Evolutionary conservation across 2,888 invertebrate species (phyloP).

Genomic region (Zhuqinia jingwanae): DNA sequence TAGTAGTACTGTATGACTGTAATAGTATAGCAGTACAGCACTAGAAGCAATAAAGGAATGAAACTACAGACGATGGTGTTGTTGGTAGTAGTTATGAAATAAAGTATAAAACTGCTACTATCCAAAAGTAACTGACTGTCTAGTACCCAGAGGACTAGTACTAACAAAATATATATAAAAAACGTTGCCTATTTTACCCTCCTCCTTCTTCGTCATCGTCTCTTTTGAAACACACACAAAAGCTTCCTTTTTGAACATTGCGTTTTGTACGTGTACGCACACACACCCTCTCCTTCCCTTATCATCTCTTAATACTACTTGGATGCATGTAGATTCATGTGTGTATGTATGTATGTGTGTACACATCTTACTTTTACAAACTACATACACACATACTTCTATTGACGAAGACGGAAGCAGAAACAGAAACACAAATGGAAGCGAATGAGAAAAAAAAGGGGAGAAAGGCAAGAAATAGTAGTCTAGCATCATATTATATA

Average conservation of each 20-base stretch:
- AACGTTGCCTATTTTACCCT: slow-evolving; percentile 10
- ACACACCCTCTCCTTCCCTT: not conserved
- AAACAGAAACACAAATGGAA: slow-evolving; percentile 40
- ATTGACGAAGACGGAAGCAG: slow-evolving; percentile 50
- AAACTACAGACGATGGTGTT: slow-evolving; percentile 14
- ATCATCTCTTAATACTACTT: not conserved
- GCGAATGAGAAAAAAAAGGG: slow-evolving; percentile 54
- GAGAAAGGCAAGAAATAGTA: slow-evolving; percentile 33
- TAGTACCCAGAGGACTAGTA: slow-evolving; percentile 29
- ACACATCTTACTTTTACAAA: not conserved
- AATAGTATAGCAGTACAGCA: not conserved
- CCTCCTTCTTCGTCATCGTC: not conserved
- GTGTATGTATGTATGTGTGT: not conserved
- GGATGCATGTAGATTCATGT: not conserved
- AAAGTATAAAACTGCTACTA: slow-evolving; percentile 18
- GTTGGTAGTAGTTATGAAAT: slow-evolving; percentile 5
- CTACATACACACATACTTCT: not conserved
- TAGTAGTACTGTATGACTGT: no score
- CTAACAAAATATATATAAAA: slow-evolving; percentile 30
- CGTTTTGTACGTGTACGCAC: slow-evolving; percentile 40
- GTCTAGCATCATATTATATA: no score
- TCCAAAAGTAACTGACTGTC: slow-evolving; percentile 27
- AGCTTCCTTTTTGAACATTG: slow-evolving; percentile 18
- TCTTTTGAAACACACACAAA: no score
- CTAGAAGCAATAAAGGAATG: not conserved